phyloP scores from a whole-genome alignment of 2,797 vertebrate species.

The Passerculus sandwichensis region DNA sequence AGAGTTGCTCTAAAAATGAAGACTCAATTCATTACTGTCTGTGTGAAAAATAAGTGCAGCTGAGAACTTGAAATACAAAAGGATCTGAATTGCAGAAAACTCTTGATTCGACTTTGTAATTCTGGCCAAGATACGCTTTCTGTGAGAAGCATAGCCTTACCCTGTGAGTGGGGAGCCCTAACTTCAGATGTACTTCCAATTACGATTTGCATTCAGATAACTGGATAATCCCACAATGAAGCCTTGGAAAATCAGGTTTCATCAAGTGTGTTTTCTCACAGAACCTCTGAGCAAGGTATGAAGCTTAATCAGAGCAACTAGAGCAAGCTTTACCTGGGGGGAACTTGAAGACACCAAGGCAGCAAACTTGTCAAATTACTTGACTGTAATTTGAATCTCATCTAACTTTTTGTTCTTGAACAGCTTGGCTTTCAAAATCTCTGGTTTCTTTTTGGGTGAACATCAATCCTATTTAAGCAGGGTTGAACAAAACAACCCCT shows the following conservation, averaged over 20 bases:
- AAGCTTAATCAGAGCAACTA: background rate
- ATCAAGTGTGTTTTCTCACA: background rate
- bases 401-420: background rate
- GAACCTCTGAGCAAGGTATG: background rate
- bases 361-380: background rate
- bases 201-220: background rate
- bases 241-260: conserved; percentile 2
- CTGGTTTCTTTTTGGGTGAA: background rate
- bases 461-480: background rate
- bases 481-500: background rate
- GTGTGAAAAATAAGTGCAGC: background rate
- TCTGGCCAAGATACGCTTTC: background rate
- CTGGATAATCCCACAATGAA: background rate
- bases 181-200: background rate
- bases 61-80: conserved; percentile 1
- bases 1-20: conserved; percentile 32
- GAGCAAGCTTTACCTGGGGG: background rate
- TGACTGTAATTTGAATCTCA: background rate
- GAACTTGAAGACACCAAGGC: background rate
- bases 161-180: background rate
- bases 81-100: background rate
- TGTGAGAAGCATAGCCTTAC: background rate
- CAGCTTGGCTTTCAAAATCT: background rate
- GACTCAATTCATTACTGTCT: background rate
- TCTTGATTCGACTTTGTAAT: background rate